Evolutionary conservation across 2,888 invertebrate genomes (phyloP).

Genomic region (Rhyacophila evoluta): DNA sequence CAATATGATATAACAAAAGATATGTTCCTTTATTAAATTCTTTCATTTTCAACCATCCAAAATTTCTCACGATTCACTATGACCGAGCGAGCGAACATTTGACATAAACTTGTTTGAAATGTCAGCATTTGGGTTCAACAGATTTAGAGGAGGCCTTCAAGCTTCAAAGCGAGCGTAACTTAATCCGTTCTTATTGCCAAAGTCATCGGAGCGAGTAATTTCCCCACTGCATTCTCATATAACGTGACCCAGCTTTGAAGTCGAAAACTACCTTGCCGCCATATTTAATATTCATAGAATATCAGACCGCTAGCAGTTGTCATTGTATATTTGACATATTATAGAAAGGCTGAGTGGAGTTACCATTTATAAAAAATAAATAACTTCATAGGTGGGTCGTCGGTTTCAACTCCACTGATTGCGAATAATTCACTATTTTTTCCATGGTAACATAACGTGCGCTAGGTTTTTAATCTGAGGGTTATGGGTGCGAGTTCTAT

Average conservation of each 20-base stretch:
- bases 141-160: constrained; percentile 41
- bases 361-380: background rate
- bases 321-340: background rate
- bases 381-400: too few species aligned
- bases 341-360: background rate
- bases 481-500: too few species aligned
- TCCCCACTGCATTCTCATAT: constrained; percentile 51
- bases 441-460: too few species aligned
- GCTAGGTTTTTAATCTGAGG: too few species aligned
- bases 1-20: constrained; percentile 46
- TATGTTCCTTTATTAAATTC: constrained; percentile 53
- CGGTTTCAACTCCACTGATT: too few species aligned
- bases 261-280: constrained; percentile 34
- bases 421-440: too few species aligned
- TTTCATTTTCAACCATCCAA: constrained; percentile 53
- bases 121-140: constrained; percentile 53
- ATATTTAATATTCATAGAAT: constrained; percentile 50
- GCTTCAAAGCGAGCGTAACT: constrained; percentile 47
- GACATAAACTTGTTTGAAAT: constrained; percentile 53
- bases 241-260: constrained; percentile 49
- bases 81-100: constrained; percentile 51
- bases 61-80: constrained; percentile 47
- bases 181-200: constrained; percentile 54
- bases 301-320: constrained; percentile 10
- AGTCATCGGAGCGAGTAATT: constrained; percentile 50